A percentile compares a stretch with the other conserved stretches of the same genome.
These are phyloP conservation scores for Sarcophaga subvicina DNA, from an alignment of 2,888 invertebrate species.

Conservation along the genomic window DNA sequence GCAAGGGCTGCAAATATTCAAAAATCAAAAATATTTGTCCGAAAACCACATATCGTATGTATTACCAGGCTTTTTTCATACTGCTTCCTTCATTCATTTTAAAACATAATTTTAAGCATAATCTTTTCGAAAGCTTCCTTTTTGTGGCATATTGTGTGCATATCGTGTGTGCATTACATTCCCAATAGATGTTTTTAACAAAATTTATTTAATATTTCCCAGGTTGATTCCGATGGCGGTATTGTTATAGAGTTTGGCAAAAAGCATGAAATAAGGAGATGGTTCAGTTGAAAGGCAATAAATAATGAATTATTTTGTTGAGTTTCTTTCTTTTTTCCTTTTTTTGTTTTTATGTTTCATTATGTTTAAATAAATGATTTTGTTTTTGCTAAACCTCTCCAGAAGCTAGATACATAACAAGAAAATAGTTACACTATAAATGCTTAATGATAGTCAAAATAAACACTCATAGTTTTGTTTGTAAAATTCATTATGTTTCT, in stretches of 20 bases:
- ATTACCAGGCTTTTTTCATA: no score
- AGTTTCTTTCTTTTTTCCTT: not conserved
- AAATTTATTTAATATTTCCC: slow-evolving; percentile 63
- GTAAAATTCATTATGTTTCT: not conserved
- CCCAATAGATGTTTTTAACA: slow-evolving; percentile 25
- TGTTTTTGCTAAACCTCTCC: slow-evolving; percentile 28
- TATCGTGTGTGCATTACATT: not conserved
- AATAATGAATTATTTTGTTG: slow-evolving; percentile 52
- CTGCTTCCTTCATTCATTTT: slow-evolving; percentile 19
- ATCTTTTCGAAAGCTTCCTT: not conserved
- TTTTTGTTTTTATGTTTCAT: not conserved
- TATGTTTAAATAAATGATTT: slow-evolving; percentile 16
- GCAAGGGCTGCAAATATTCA: no score
- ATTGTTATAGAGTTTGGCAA: slow-evolving; percentile 72
- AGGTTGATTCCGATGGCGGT: slow-evolving; percentile 73
- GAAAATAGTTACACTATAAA: slow-evolving; percentile 20
- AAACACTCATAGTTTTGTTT: slow-evolving; percentile 19
- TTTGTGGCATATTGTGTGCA: not conserved
- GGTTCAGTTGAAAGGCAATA: slow-evolving; percentile 73
- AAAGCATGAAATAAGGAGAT: slow-evolving; percentile 67
- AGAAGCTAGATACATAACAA: slow-evolving; percentile 36
- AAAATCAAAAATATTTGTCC: no score
- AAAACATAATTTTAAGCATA: no score
- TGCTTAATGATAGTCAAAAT: slow-evolving; percentile 31
- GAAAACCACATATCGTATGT: no score